These are phyloP conservation scores for Chrysoperla carnea DNA, from an alignment of 1,140 invertebrate genomes.

Conservation along the genomic window DNA sequence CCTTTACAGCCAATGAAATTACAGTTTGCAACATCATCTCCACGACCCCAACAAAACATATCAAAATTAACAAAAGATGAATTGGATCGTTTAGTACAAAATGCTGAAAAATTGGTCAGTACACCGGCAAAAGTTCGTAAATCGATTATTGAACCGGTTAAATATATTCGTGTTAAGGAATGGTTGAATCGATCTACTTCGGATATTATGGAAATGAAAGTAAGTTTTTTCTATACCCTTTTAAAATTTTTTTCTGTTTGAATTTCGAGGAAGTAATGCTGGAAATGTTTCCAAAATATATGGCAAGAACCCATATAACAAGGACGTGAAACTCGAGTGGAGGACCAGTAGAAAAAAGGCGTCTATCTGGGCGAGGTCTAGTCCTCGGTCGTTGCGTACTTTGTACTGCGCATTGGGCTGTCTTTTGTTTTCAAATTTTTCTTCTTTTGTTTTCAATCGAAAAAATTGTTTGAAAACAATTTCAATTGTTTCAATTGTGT, in stretches of 20 bases:
- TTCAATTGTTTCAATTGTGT: too few relatives aligned
- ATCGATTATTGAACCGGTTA: slow-evolving; percentile 17
- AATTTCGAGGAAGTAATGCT: too few relatives aligned
- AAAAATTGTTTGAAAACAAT: too few relatives aligned
- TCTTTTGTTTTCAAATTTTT: too few relatives aligned
- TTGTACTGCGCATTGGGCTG: too few relatives aligned
- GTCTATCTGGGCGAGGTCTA: too few relatives aligned
- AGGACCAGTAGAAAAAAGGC: too few relatives aligned
- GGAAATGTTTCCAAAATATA: neutral
- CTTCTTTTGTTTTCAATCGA: too few relatives aligned
- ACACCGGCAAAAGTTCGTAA: slow-evolving; percentile 27
- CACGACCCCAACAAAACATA: slow-evolving; percentile 18
- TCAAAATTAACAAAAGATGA: slow-evolving; percentile 24
- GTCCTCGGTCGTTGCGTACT: too few relatives aligned
- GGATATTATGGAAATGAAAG: slow-evolving; percentile 18
- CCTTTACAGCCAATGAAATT: neutral
- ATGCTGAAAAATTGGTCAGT: slow-evolving; percentile 50
- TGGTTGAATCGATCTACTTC: slow-evolving; percentile 34
- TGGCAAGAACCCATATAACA: too few relatives aligned
- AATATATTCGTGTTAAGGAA: slow-evolving; percentile 36
- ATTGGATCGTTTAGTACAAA: slow-evolving; percentile 36
- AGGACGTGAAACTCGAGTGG: too few relatives aligned
- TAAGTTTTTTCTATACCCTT: neutral
- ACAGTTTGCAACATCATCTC: slow-evolving; percentile 18
- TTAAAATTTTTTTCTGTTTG: too few relatives aligned